Conservation (phyloP, 2,113 vertebrate species). For the Puma concolor region DNA sequence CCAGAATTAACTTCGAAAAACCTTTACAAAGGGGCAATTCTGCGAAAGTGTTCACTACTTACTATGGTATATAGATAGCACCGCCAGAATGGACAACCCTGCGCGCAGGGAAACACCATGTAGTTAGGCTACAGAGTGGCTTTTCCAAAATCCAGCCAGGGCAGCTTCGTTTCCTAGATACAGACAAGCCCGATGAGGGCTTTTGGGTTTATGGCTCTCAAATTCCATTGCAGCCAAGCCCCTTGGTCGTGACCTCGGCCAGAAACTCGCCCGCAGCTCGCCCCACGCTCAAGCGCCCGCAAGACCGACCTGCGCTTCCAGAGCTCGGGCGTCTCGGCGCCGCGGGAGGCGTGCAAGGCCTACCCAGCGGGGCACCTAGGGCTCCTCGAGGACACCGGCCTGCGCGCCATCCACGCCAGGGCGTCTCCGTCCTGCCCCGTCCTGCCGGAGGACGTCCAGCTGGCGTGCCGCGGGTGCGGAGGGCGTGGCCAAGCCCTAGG, state of each 20-base stretch:
- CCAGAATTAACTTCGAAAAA: neutral
- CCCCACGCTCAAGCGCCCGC: accelerated
- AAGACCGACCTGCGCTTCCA: accelerated
- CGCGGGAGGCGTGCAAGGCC: neutral
- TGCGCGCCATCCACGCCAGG: accelerated
- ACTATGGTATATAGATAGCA: accelerated
- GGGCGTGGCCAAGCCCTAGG: neutral
- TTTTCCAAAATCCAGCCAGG: neutral
- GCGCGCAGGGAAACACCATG: accelerated
- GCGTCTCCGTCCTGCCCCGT: neutral
- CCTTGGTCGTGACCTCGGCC: neutral
- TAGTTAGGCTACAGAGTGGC: neutral
- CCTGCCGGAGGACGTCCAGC: neutral
- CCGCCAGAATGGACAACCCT: neutral
- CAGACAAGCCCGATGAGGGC: neutral
- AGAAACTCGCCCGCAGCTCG: neutral
- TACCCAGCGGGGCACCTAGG: too few species aligned
- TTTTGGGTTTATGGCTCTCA: neutral
- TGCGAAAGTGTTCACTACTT: neutral
- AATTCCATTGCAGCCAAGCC: neutral
- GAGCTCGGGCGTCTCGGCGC: neutral
- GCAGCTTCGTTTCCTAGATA: neutral
- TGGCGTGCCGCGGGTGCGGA: accelerated
- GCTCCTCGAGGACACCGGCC: neutral
- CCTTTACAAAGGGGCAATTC: neutral